Base-by-base conservation (phyloP, 1,140 invertebrate species). In the Leptinotarsa texana region DNA sequence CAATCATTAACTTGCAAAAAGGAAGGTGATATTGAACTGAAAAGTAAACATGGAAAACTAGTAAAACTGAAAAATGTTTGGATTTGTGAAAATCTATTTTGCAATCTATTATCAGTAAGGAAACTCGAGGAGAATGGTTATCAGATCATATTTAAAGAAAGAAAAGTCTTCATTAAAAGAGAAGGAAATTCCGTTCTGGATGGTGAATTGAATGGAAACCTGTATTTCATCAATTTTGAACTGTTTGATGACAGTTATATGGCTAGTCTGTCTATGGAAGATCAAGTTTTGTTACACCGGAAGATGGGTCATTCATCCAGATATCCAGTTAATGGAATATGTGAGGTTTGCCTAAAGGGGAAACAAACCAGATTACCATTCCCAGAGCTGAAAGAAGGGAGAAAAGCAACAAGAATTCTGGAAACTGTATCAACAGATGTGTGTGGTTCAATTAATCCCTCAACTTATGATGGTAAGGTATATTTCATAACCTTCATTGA, bases 401-500 rank as follows among this genome's bases (percentile, higher is more conserved):
- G 27, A 63, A 69, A 74, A 63, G 24, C 74, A 68, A 71, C 24
- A 18, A 77, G 77, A 69, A 27, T 73, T 63, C 72, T 85, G 63
- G 80, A 85, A 75, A 61, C 83, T 63, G 75, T 86, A 51, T 82
- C 84, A 69, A 80, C 78, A 51, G 85, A 86, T 78, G 76, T 86
- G 0, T 85, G 82, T 80, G 84, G 84, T 33, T 83, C 83, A 21
- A 84, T 86, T 48, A 78, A 75, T 21, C 80, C 79, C 57, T 21
- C 72, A 42, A 80, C 82, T 13, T 72, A 70, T 63, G 81, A 84
- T 69, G 80, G 81, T 21, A 76, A 79, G 47, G 79, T 69, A 57
- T 87, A 86, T 78, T 84, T 85, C 79, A 65, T 86, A 4, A 82
- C 83, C 11, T 86, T 86, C 69, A 81, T 82, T 62, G 85, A 86